Base-by-base conservation (phyloP, 2,113 vertebrate species). In the Hirundichthys speculiger region DNA sequence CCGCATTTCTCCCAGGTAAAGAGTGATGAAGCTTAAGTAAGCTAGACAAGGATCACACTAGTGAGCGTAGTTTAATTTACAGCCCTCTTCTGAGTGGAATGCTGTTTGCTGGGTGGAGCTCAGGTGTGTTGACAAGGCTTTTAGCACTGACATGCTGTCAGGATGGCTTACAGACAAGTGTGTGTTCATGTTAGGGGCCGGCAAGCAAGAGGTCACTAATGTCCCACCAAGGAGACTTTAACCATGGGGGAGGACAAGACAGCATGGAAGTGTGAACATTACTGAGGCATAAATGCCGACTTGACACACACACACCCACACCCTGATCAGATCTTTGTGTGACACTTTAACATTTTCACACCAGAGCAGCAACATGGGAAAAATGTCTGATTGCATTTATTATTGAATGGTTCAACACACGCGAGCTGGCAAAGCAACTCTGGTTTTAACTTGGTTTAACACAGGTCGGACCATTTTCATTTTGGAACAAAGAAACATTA, bases 101-200 rank as follows among this genome's bases (percentile, higher is more conserved):
- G 64, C 61, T 85, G 84, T 89, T 87, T 80, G 82, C 84, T 66
- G 84, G 90, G 91, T 83, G 86, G 83, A 87, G 84, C 75, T 87
- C 83, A 86, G 79, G 83, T 84, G 80, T 85, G 73, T 85, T 84
- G 85, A 91, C 87, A 62, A 85, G 88, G 86, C 80, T 89, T 92
- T 92, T 91, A 90, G 90, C 85, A 60, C 83, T 56, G 63, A 71
- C 49, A 42, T 82, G 89, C 67, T 80, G 85, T 83, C 80, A 86
- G 82, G 77, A 83, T 54, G 77, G 75, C 83, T 79, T 48, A 83
- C 76, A 87, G 84, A 86, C 66, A 13, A 53, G 69, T 80, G 76
- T 77, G 69, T 76, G 75, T 56, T 54, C 67, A 25, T 13, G 58
- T 79, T 41, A 43, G 71, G 79, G 82, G 78, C 75, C 38, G 47